phyloP scores from a whole-genome alignment of 1,140 invertebrate species.

The Maconellicoccus hirsutus region DNA sequence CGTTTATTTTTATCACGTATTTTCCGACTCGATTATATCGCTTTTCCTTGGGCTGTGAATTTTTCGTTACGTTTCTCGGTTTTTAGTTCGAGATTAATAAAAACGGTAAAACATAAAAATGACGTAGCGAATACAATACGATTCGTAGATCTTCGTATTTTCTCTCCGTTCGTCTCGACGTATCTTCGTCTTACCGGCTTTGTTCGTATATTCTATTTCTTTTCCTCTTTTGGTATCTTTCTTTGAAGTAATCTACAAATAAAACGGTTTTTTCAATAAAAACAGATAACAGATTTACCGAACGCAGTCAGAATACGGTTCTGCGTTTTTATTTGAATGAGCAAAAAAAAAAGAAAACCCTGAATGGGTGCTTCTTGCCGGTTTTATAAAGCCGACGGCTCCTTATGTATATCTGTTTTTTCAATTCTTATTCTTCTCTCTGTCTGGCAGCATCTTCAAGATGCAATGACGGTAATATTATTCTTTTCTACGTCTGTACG shows the following conservation, averaged over 20 bases:
- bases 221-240: background rate
- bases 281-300: background rate
- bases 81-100: background rate
- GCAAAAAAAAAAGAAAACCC: slow-evolving; percentile 2
- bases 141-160: background rate
- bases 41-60: no score
- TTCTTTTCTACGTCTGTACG: slow-evolving; percentile 7
- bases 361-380: background rate
- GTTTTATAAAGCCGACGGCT: background rate
- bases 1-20: no score
- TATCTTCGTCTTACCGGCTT: background rate
- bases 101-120: background rate
- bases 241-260: slow-evolving; percentile 9
- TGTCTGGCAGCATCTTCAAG: background rate
- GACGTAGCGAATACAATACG: background rate
- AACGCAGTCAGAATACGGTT: background rate
- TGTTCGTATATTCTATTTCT: slow-evolving; percentile 4
- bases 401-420: slow-evolving; percentile 9
- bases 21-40: no score
- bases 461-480: slow-evolving; percentile 1
- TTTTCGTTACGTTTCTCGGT: no score
- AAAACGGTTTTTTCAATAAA: slow-evolving; percentile 9
- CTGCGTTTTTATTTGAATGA: background rate
- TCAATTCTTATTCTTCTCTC: background rate
- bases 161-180: no score